Evolutionary conservation across 1,140 invertebrate genomes (phyloP).

Genomic region (Trachymyrmex cornetzi): DNA sequence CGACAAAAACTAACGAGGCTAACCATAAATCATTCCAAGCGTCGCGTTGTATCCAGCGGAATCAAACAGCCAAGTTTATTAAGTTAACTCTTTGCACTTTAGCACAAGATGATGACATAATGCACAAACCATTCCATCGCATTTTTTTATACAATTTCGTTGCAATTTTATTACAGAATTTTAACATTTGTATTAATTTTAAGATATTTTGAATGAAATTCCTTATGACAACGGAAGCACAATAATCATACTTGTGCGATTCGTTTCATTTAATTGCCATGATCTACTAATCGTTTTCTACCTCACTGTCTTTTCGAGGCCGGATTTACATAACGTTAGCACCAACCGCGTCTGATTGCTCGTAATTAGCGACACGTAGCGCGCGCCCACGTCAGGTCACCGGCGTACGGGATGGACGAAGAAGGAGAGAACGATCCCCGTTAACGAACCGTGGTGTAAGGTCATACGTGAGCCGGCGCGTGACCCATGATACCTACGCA

Average conservation of each 20-base stretch:
- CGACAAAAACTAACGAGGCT: constrained; percentile 53
- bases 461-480: constrained; percentile 56
- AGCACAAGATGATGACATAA: constrained; percentile 10
- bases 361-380: constrained; percentile 85
- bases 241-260: neutral
- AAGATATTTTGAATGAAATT: neutral
- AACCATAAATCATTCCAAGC: constrained; percentile 39
- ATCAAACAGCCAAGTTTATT: constrained; percentile 46
- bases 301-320: constrained; percentile 79
- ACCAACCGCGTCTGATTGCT: constrained; percentile 80
- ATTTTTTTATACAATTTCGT: constrained; percentile 4
- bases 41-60: constrained; percentile 12
- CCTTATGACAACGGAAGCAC: neutral
- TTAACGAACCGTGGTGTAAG: constrained; percentile 71
- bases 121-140: neutral
- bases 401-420: constrained; percentile 55
- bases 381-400: constrained; percentile 83
- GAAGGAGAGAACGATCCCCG: constrained; percentile 64
- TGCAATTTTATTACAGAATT: neutral
- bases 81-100: constrained; percentile 31
- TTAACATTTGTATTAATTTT: neutral
- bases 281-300: constrained; percentile 79
- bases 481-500: constrained; percentile 65
- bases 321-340: constrained; percentile 82
- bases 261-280: neutral